Evolutionary conservation across 2,797 vertebrate genomes (phyloP).

Genomic region (Xyrichtys novacula): DNA sequence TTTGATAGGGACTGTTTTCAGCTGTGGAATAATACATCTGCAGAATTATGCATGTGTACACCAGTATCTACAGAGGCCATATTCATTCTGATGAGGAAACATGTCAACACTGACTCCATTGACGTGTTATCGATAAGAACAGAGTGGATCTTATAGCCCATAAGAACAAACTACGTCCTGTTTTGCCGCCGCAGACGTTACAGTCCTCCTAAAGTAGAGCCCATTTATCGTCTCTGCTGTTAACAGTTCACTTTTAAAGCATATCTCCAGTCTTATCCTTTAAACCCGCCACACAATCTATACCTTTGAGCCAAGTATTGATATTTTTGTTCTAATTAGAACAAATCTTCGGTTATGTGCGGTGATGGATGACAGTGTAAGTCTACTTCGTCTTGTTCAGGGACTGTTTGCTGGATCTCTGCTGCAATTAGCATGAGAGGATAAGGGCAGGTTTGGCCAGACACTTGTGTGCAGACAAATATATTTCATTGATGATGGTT

Average conservation of each 20-base stretch:
- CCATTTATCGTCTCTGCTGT: background rate
- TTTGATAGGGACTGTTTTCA: background rate
- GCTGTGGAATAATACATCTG: background rate
- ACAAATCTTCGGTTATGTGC: background rate
- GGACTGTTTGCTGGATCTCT: slow-evolving; percentile 5
- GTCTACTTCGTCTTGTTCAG: background rate
- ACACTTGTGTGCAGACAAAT: slow-evolving; percentile 30
- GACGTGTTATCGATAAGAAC: slow-evolving; percentile 9
- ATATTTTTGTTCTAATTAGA: background rate
- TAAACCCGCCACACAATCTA: background rate
- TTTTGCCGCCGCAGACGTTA: background rate
- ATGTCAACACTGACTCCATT: background rate
- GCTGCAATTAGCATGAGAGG: slow-evolving; percentile 23
- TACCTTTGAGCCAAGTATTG: background rate
- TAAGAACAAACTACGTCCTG: background rate
- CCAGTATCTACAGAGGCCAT: background rate
- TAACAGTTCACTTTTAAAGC: background rate
- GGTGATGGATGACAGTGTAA: background rate
- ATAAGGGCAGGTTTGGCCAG: slow-evolving; percentile 16
- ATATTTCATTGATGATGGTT: slow-evolving; percentile 38
- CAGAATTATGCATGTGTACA: background rate
- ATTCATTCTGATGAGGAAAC: background rate
- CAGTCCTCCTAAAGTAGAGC: background rate
- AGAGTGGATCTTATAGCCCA: background rate
- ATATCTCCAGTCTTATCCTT: background rate